Evolutionary conservation across 2,797 vertebrate species (phyloP).

Genomic region (Poliocrania exsul): DNA sequence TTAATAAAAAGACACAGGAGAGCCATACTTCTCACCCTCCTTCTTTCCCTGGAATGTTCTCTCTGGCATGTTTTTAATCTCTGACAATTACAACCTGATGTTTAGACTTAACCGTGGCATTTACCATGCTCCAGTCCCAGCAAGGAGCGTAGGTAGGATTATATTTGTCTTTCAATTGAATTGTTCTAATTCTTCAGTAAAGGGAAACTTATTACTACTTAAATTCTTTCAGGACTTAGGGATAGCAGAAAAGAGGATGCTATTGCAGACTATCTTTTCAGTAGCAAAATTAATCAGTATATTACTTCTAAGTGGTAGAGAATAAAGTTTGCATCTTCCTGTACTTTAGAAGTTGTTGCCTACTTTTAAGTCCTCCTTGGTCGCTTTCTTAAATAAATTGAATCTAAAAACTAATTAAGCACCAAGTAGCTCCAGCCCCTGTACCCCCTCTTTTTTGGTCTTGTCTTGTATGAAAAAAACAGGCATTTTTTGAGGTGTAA

Average conservation of each 20-base stretch:
- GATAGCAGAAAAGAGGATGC: neutral
- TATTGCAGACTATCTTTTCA: neutral
- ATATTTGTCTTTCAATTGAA: slow-evolving; percentile 25
- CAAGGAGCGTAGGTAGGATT: slow-evolving; percentile 12
- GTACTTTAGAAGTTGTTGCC: neutral
- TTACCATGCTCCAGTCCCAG: slow-evolving; percentile 32
- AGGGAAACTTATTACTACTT: neutral
- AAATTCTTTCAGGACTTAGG: neutral
- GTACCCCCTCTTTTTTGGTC: neutral
- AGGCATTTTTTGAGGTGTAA: neutral
- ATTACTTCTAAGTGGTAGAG: neutral
- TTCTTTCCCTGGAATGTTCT: slow-evolving; percentile 57
- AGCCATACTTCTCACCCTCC: slow-evolving; percentile 2
- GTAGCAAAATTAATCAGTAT: neutral
- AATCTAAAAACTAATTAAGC: neutral
- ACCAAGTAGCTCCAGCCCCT: neutral
- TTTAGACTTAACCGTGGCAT: slow-evolving; percentile 53
- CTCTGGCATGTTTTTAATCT: slow-evolving; percentile 58
- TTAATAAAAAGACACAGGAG: neutral
- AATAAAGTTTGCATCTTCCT: neutral
- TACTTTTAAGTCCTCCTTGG: neutral
- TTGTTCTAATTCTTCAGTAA: slow-evolving; percentile 45
- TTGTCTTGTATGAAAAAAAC: neutral
- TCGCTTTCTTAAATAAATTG: neutral
- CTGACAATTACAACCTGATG: slow-evolving; percentile 56